Percentiles rank a stretch among this genome's conserved stretches.
These are phyloP conservation scores for Xylocopa sonorina DNA, from an alignment of 1,140 invertebrate genomes.

Conservation along the genomic window DNA sequence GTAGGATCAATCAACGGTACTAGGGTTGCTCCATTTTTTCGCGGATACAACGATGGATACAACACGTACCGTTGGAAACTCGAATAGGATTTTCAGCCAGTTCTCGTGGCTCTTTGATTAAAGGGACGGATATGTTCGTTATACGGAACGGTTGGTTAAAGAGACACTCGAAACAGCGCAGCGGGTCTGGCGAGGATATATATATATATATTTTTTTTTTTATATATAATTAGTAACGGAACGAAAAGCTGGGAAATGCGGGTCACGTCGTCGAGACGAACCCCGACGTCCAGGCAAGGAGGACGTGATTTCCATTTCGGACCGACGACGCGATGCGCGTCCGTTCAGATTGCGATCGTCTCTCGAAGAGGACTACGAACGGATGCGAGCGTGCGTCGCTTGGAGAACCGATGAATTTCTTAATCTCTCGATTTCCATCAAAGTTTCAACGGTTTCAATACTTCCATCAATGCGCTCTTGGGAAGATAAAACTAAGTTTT, in stretches of 20 bases:
- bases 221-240: constrained; percentile 58
- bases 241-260: constrained; percentile 54
- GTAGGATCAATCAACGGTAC: background rate
- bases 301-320: constrained; percentile 58
- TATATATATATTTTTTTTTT: too few relatives aligned
- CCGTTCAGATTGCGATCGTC: background rate
- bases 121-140: constrained; percentile 43
- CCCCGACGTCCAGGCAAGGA: constrained; percentile 41
- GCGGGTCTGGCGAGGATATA: too few relatives aligned
- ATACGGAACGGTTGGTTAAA: constrained; percentile 30
- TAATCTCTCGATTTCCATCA: background rate
- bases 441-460: background rate
- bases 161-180: constrained; percentile 47
- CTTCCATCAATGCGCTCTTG: constrained; percentile 2
- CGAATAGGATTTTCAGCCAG: constrained; percentile 11
- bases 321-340: too few relatives aligned
- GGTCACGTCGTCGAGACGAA: constrained; percentile 50
- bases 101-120: constrained; percentile 23
- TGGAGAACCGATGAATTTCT: background rate
- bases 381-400: too few relatives aligned
- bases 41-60: background rate
- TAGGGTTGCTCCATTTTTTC: background rate
- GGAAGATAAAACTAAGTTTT: background rate
- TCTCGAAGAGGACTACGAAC: background rate
- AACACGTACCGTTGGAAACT: background rate